Base-by-base conservation (phyloP, 2,113 vertebrate species). In the Leptosomus discolor region DNA sequence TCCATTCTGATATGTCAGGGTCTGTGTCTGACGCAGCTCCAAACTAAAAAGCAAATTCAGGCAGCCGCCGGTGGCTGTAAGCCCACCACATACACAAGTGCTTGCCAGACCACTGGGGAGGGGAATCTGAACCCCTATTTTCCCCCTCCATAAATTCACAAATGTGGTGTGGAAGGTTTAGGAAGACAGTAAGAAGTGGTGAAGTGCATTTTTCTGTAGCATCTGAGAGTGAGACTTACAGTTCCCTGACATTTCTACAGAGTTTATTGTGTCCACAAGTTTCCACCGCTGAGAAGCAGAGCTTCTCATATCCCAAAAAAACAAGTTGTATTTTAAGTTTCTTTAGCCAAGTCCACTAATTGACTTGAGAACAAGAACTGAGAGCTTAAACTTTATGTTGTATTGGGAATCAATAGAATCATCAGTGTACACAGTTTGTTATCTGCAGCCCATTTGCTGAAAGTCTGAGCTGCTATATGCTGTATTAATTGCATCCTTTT, bases 321-420 rank as follows among this genome's bases (percentile, higher is more conserved):
- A n/a, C 27, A 95, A 89, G 46, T 12, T 0, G 2, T 63, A 73
- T 63, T 88, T 79, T 58, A 74, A 46, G 27, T 64, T 93, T 95
- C 22, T 15, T 76, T 81, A 95, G 46, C 76, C 41, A 88, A 82
- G 39, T 43, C 64, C 36, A 64, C 81, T 82, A 94, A 91, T 8
- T 93, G 60, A 92, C 65, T 88, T 82, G 82, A 92, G 93, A 93
- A 85, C 30, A 79, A 78, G 61, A 85, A 85, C 53, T 13, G 32
- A 79, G 85, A 75, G 39, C 53, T 67, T 76, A 88, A 90, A 93
- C 37, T 91, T 85, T 56, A n/a, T 58, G 43, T 64, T 68, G 30
- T 22, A 97, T 83, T 86, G 90, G 69, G 53, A 97, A 97, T 96
- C 92, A 88, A 95, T 85, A 85, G 70, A 48, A 64, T 48, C 48